These are phyloP conservation scores for Trachurus trachurus DNA, from an alignment of 2,797 vertebrate species.

Conservation along the genomic window DNA sequence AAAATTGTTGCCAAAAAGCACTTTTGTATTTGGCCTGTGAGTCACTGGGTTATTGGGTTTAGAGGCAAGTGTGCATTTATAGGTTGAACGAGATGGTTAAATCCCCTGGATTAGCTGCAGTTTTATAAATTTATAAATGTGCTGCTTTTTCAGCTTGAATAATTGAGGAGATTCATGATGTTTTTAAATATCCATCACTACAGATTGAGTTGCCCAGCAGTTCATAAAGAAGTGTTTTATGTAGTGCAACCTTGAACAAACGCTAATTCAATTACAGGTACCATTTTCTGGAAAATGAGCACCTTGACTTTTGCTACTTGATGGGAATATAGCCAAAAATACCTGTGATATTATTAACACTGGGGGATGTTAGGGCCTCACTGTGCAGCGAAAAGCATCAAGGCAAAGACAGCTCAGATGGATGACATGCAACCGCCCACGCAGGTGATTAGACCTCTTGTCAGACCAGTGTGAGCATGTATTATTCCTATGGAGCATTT, in stretches of 20 bases:
- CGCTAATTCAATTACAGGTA: too few relatives aligned
- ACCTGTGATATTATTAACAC: background rate
- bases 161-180: background rate
- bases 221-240: too few relatives aligned
- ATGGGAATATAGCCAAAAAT: background rate
- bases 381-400: background rate
- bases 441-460: background rate
- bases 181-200: too few relatives aligned
- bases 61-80: too few relatives aligned
- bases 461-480: background rate
- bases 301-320: background rate
- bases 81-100: too few relatives aligned
- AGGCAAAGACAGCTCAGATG: background rate
- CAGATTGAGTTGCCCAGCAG: too few relatives aligned
- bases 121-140: too few relatives aligned
- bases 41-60: background rate
- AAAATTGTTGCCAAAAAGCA: background rate
- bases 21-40: background rate
- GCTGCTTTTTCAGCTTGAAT: background rate
- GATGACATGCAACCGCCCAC: background rate
- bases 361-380: background rate
- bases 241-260: too few relatives aligned
- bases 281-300: background rate
- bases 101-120: background rate
- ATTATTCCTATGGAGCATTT: background rate